Percentiles rank a stretch among this genome's conserved stretches.
Conservation (phyloP, 2,113 vertebrate species). For the Nanorana parkeri region DNA sequence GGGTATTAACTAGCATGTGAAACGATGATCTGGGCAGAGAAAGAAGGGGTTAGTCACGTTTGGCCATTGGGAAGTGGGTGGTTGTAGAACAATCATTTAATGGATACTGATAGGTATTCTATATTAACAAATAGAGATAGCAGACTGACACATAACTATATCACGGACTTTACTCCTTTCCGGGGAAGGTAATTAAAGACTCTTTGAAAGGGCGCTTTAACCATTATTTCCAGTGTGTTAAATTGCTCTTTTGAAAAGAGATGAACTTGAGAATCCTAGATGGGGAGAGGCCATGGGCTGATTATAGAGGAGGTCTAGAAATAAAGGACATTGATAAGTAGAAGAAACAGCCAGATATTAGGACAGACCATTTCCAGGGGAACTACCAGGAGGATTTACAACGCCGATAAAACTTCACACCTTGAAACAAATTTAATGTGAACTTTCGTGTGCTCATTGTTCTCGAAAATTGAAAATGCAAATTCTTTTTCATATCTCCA, state of each 20-base stretch:
- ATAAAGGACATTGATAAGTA: constrained; percentile 33
- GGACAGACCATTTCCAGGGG: neutral
- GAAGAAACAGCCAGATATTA: neutral
- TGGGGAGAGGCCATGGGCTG: constrained; percentile 5
- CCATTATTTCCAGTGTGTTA: constrained; percentile 51
- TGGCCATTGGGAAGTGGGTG: neutral
- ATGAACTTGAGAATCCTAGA: constrained; percentile 5
- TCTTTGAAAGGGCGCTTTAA: constrained; percentile 38
- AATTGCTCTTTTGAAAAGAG: constrained; percentile 49
- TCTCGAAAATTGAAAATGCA: constrained; percentile 49
- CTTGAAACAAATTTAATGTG: constrained; percentile 35
- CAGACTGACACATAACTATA: neutral
- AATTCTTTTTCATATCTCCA: constrained; percentile 25
- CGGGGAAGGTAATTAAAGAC: constrained; percentile 46
- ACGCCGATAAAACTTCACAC: constrained; percentile 25
- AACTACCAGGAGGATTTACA: constrained; percentile 36
- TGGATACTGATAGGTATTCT: neutral
- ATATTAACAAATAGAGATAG: constrained; percentile 7
- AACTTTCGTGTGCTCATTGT: constrained; percentile 31
- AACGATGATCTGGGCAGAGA: too few species aligned
- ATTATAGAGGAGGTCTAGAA: constrained; percentile 38
- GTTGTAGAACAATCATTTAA: neutral
- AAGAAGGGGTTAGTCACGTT: too few species aligned
- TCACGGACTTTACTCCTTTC: neutral
- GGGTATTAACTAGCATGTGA: too few species aligned